Conservation (phyloP, 1,140 invertebrate genomes). For the Drosophila guanche region DNA sequence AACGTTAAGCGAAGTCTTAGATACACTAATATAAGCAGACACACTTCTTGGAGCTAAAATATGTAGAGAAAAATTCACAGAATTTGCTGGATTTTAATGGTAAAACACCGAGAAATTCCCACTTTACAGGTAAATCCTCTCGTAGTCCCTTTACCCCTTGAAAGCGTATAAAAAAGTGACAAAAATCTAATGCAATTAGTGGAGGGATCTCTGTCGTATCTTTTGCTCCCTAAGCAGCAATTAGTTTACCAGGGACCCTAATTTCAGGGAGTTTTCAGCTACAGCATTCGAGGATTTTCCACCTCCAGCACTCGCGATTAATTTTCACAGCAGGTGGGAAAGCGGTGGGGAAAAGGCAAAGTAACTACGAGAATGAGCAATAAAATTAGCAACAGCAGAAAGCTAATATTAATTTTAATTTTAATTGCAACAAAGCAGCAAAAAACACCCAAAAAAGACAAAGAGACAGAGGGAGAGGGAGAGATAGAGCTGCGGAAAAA, state of each 20-base stretch:
- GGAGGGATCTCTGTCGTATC: too few species aligned
- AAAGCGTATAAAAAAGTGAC: too few species aligned
- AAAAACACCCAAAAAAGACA: neutral
- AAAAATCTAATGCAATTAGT: constrained; percentile 36
- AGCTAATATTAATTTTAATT: constrained; percentile 75
- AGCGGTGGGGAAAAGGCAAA: neutral
- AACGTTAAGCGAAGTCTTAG: too few species aligned
- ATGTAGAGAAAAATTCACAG: too few species aligned
- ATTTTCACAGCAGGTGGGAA: constrained; percentile 1
- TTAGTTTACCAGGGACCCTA: constrained; percentile 22
- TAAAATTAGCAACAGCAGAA: constrained; percentile 56
- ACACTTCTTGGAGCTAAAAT: too few species aligned
- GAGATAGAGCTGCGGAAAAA: neutral
- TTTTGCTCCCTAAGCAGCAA: constrained; percentile 9
- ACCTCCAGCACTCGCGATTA: neutral
- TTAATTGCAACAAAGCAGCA: constrained; percentile 55
- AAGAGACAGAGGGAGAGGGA: neutral
- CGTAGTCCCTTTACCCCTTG: too few species aligned
- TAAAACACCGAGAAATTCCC: too few species aligned
- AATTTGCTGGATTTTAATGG: too few species aligned
- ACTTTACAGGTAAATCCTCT: too few species aligned
- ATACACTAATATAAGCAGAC: too few species aligned
- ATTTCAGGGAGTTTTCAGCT: neutral
- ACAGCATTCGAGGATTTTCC: too few species aligned
- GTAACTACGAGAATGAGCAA: constrained; percentile 45